These are phyloP conservation scores for Thera britannica DNA, from an alignment of 2,888 invertebrate species.

Conservation along the genomic window DNA sequence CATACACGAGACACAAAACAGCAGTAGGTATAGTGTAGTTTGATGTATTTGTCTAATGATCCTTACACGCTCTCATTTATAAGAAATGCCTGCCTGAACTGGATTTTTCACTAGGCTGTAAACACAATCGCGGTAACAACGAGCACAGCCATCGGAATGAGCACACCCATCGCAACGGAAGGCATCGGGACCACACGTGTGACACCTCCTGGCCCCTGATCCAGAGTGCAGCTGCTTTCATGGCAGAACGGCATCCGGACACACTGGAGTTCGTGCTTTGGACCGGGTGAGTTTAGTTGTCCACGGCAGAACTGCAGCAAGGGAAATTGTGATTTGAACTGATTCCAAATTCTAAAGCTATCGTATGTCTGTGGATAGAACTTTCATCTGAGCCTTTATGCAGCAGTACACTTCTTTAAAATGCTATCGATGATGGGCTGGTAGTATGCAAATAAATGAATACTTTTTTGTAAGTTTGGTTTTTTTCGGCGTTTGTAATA, in stretches of 20 bases:
- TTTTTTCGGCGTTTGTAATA: background rate
- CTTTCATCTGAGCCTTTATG: no score
- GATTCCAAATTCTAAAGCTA: background rate
- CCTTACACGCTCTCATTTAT: no score
- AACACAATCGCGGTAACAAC: constrained; percentile 75
- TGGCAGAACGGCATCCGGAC: constrained; percentile 93
- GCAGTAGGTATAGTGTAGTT: no score
- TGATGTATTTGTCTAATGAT: no score
- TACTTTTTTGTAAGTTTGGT: no score
- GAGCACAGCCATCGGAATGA: constrained; percentile 80
- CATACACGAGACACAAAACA: no score
- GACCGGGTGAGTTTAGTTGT: constrained; percentile 90
- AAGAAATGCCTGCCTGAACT: no score
- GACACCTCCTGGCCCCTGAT: constrained; percentile 96
- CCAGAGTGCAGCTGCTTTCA: constrained; percentile 93
- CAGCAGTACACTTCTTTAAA: no score
- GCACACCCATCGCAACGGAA: constrained; percentile 80
- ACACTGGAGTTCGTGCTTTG: constrained; percentile 96
- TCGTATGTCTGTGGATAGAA: no score
- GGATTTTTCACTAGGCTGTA: constrained; percentile 62
- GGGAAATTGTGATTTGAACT: no score
- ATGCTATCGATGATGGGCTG: no score
- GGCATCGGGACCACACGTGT: constrained; percentile 87
- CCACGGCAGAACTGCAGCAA: background rate
- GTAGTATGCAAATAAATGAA: no score